phyloP scores from a whole-genome alignment of 1,140 invertebrate genomes.

The Drosophila oshimai region DNA sequence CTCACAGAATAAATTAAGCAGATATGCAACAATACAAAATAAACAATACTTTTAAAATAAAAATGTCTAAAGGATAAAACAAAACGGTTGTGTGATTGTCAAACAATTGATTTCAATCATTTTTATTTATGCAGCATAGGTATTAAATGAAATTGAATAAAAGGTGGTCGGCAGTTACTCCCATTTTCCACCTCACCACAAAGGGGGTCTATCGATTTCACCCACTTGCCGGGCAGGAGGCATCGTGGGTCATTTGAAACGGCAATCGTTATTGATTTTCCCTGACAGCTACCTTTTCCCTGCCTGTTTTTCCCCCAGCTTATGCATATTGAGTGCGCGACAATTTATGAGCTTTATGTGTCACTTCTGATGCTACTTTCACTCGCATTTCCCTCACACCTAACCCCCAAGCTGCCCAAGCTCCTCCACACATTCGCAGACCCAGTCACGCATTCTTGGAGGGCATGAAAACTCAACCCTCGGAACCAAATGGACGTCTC shows the following conservation, averaged over 20 bases:
- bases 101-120: constrained; percentile 6
- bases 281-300: constrained; percentile 2
- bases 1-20: neutral
- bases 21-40: neutral
- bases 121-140: neutral
- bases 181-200: neutral
- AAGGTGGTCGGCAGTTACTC: neutral
- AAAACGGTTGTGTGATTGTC: neutral
- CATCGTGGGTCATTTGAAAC: constrained; percentile 38
- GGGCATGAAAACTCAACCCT: constrained; percentile 22
- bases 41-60: neutral
- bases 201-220: constrained; percentile 48
- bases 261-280: constrained; percentile 75
- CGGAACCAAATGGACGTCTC: constrained; percentile 60
- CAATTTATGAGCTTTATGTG: constrained; percentile 80
- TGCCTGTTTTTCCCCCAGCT: neutral
- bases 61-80: neutral
- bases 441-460: constrained; percentile 47
- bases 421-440: constrained; percentile 9
- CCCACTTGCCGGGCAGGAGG: neutral
- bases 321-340: constrained; percentile 68
- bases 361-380: constrained; percentile 79
- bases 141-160: constrained; percentile 32
- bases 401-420: neutral
- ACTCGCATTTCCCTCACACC: constrained; percentile 38